Conservation (phyloP, 2,113 vertebrate species). For the Taurulus bubalis region DNA sequence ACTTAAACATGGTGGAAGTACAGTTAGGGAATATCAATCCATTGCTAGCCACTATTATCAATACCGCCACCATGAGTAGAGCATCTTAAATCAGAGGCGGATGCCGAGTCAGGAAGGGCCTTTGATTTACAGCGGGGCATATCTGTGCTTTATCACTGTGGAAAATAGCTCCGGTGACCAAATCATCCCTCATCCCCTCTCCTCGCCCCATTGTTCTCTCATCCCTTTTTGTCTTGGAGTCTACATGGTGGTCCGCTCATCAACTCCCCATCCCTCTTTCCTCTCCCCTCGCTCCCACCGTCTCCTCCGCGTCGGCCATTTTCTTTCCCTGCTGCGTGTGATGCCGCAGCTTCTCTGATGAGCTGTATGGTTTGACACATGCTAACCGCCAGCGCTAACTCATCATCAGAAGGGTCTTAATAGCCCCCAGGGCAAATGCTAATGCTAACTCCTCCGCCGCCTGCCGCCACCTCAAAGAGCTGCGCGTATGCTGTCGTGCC, state of each 20-base stretch:
- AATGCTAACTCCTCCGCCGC: slow-evolving; percentile 59
- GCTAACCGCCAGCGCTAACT: slow-evolving; percentile 52
- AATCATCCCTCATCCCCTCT: slow-evolving; percentile 60
- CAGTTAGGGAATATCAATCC: slow-evolving; percentile 71
- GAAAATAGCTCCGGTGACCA: slow-evolving; percentile 49
- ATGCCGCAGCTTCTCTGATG: slow-evolving; percentile 57
- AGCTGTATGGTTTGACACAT: slow-evolving; percentile 54
- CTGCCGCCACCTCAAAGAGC: slow-evolving; percentile 47
- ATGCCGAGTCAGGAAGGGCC: slow-evolving; percentile 51
- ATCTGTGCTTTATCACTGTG: slow-evolving; percentile 65
- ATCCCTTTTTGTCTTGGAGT: slow-evolving; percentile 36
- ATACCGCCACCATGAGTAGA: slow-evolving; percentile 48
- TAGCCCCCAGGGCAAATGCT: slow-evolving; percentile 62
- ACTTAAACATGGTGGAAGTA: slow-evolving; percentile 71
- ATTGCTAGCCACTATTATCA: slow-evolving; percentile 69
- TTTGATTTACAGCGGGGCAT: slow-evolving; percentile 70
- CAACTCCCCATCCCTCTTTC: slow-evolving; percentile 20
- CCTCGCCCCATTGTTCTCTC: slow-evolving; percentile 43
- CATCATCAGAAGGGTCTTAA: slow-evolving; percentile 64
- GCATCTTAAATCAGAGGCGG: slow-evolving; percentile 57
- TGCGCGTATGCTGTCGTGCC: neutral
- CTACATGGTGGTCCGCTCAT: slow-evolving; percentile 48
- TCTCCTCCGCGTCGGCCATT: slow-evolving; percentile 14
- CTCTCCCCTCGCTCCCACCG: neutral
- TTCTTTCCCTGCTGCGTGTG: slow-evolving; percentile 38